phyloP scores from a whole-genome alignment of 2,888 invertebrate species.

The Druceiella hillmani region DNA sequence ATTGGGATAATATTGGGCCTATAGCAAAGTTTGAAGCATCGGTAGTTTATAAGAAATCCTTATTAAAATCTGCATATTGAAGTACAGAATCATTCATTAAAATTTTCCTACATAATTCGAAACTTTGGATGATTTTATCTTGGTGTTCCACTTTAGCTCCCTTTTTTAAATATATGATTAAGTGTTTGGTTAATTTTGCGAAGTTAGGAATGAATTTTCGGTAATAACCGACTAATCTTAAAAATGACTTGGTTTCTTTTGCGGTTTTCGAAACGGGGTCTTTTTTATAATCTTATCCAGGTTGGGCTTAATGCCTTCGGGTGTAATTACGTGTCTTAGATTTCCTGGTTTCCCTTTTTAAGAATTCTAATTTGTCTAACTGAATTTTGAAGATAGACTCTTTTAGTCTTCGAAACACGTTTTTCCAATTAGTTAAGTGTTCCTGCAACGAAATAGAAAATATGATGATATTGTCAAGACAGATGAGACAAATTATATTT shows the following conservation, averaged over 20 bases:
- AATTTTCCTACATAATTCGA: conserved; percentile 14
- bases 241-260: too few relatives aligned
- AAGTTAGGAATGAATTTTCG: conserved; percentile 16
- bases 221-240: too few relatives aligned
- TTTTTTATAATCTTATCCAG: conserved; percentile 23
- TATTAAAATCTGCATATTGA: conserved; percentile 18
- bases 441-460: conserved; percentile 19
- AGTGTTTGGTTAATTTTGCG: conserved; percentile 22
- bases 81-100: conserved; percentile 19
- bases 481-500: conserved; percentile 20
- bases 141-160: too few relatives aligned
- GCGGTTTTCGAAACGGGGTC: conserved; percentile 19
- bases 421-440: conserved; percentile 16
- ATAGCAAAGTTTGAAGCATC: conserved; percentile 18
- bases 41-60: conserved; percentile 20
- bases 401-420: conserved; percentile 18
- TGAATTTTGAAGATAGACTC: conserved; percentile 21
- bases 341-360: conserved; percentile 20
- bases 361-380: conserved; percentile 24
- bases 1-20: conserved; percentile 19
- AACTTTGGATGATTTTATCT: too few relatives aligned
- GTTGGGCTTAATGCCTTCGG: conserved; percentile 25
- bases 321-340: conserved; percentile 27
- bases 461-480: conserved; percentile 27
- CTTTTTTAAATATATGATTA: conserved; percentile 19